Base-by-base conservation (phyloP, 2,797 vertebrate species). In the Octomys mimax region DNA sequence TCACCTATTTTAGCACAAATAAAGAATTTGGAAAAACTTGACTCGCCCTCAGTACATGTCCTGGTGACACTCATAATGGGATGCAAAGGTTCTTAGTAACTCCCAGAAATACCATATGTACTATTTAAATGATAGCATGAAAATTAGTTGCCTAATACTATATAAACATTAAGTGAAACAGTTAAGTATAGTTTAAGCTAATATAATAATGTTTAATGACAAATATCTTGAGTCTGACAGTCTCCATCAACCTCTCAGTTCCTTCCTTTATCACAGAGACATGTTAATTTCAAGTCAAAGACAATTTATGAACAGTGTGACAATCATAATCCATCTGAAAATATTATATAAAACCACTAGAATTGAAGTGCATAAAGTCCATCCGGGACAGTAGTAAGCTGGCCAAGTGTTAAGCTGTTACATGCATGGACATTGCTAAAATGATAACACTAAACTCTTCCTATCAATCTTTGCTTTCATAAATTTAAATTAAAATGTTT, bases 361-460 rank as follows among this genome's bases (percentile, higher is more conserved):
- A 10, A 12, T 6, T n/a, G 54, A 7, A 6, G 16, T n/a, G 31
- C 7, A 52, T 42, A 16, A 54, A 36, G 16, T 78, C 7, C 21
- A 10, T 21, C 10, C 24, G 31, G 31, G 46, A 2, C 11, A 42
- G 6, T 39, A 24, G 16, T 64, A 2, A 13, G 3, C 6, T 82
- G 26, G 61, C 2, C 0, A 36, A 2, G 10, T n/a, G 14, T 9
- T 54, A 88, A 18, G 1, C 3, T 52, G 4, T 19, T 81, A 52
- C 6, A 71, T 33, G 36, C 5, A 1, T 42, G 1, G 2, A 78
- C 54, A 9, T 11, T 49, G 3, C 39, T 54, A 11, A 46, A 59
- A 86, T 36, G 4, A 62, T 36, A 16, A 24, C 3, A 42, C 5
- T 46, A 16, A 26, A 26, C 54, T 68, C 18, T 83, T 31, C 71